Base-by-base conservation (phyloP, 64 coral and sea anemone species). In the Actinia equina region DNA sequence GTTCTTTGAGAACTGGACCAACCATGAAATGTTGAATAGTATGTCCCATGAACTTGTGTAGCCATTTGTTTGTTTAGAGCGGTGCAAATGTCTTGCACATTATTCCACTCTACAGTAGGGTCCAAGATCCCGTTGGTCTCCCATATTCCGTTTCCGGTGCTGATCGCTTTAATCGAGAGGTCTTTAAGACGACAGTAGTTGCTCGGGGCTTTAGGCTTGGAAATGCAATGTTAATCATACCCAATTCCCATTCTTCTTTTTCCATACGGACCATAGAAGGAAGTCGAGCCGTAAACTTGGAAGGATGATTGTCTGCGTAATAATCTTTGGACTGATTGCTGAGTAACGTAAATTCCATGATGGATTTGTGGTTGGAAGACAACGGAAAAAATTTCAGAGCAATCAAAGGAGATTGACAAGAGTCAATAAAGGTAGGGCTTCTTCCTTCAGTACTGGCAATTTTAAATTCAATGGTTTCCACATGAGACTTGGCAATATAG, bases 381-480 rank as follows among this genome's bases (percentile, higher is more conserved):
- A 43, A 6, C 4, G 76, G 76, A 43, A 43, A 43, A 78, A 78
- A 78, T 2, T 78, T 41, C 9, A 78, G 76, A 30, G n/a, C 26
- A 2, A 78, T 41, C 43, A 78, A 78, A 43, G 76, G 45, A 18
- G 43, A 41, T 78, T 44, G 76, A 2, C 16, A 10, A 45, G 76
- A 43, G 14, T 78, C 76, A 4, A 78, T 41, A 41, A 41, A 78
- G 9, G 17, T 45, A 15, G 76, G 76, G 4, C 1, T 1, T 18
- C 44, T 44, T 78, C 76, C 76, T 78, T 78, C 30, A 6, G 76
- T 45, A 78, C 15, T 45, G 37, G 10, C 76, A 41, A 78, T 41
- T 78, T 78, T 78, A 78, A 78, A 78, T 78, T 45, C 76, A 9
- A 74, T 7, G 22, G 70, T 74, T 74, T 74, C 70, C 70, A 74